Base-by-base conservation (phyloP, 2,113 vertebrate genomes). In the Sinocyclocheilus anshuiensis region DNA sequence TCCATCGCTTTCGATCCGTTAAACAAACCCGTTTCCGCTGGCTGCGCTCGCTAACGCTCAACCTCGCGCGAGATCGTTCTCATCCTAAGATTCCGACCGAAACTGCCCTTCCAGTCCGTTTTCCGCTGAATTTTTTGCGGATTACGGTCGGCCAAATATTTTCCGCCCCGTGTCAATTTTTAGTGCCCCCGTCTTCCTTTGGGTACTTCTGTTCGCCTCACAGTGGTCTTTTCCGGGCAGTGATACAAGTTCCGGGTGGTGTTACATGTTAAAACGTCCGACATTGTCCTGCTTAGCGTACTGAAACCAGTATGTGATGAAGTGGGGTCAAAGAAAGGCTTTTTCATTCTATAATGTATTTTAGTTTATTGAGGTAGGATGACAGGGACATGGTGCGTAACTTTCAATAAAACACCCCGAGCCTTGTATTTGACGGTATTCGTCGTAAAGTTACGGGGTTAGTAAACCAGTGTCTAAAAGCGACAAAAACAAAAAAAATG, bases 151-250 rank as follows among this genome's bases (percentile, higher is more conserved):
- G 85, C 78, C 84, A 85, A 88, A 89, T 86, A 91, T 89, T 93
- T 87, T 93, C 87, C 91, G 90, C 91, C 90, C 93, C 91, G 92
- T 91, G 90, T 93, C 92, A 89, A 84, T 84, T 85, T 84, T 89
- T 83, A 87, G 89, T 92, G 90, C 89, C 93, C 92, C 91, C 89
- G 90, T 90, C 91, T 87, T 90, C 63, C 87, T 90, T 90, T 91
- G 92, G 91, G 86, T 87, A 91, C 90, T 92, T 82, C 85, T 92
- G 92, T 91, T 90, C 81, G 92, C 90, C 86, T 91, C 90, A 90
- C 92, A 94, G 93, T 93, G 93, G 93, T 93, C 84, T 93, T 93
- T 95, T 95, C 95, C 95, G 93, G 93, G 90, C 90, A 91, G 93
- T 90, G 86, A 90, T 92, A 91, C 91, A 92, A 89, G 24, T 95